Evolutionary conservation across 2,888 invertebrate species (phyloP).

Genomic region (Hybos culiciformis): DNA sequence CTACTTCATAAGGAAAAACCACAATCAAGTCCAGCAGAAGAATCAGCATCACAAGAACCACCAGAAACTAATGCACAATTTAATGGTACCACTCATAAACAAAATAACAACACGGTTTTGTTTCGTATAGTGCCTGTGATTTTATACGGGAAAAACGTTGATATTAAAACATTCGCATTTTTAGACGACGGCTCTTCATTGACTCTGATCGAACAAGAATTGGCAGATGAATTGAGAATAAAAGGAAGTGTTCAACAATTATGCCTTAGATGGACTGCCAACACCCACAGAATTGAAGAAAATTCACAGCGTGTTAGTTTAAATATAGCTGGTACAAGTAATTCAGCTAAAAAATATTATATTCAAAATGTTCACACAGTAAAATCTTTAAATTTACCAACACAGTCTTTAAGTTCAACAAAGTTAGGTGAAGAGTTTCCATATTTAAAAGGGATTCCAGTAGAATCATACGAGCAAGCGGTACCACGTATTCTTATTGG

Average conservation of each 20-base stretch:
- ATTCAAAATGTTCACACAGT: neutral
- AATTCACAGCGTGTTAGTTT: neutral
- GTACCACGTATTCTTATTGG: constrained; percentile 9
- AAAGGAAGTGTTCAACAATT: too few species aligned
- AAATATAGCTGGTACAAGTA: neutral
- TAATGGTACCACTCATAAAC: too few species aligned
- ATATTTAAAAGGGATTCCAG: constrained; percentile 9
- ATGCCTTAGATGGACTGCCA: constrained; percentile 1
- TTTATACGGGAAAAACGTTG: too few species aligned
- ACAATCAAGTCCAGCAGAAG: too few species aligned
- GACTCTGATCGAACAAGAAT: too few species aligned
- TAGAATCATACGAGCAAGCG: constrained; percentile 8
- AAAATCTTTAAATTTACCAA: neutral
- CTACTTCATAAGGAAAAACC: constrained; percentile 2
- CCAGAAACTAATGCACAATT: too few species aligned
- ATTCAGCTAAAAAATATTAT: neutral
- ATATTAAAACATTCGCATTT: too few species aligned
- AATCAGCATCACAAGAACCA: too few species aligned
- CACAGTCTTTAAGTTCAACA: neutral
- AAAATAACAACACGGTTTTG: too few species aligned
- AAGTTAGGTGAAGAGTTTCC: neutral
- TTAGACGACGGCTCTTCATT: too few species aligned
- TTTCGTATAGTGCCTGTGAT: too few species aligned
- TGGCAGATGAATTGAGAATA: too few species aligned
- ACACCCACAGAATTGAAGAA: constrained; percentile 1